These are phyloP conservation scores for Zaprionus taronus DNA, from an alignment of 1,140 invertebrate species.

Conservation along the genomic window DNA sequence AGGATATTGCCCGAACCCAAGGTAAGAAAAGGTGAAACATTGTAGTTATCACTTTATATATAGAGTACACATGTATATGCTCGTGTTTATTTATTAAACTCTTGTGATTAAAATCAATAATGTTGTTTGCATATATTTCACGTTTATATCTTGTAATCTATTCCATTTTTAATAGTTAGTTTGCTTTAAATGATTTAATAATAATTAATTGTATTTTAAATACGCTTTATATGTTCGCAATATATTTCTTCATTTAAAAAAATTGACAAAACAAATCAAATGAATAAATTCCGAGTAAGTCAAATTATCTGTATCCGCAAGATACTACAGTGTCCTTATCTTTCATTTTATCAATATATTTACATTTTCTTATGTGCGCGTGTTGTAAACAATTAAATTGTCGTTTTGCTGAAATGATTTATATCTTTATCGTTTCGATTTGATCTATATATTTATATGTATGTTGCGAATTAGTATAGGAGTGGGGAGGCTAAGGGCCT, in stretches of 20 bases:
- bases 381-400: conserved; percentile 64
- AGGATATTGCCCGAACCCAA: background rate
- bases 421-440: conserved; percentile 39
- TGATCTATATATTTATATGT: conserved; percentile 40
- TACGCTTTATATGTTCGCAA: conserved; percentile 71
- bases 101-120: conserved; percentile 80
- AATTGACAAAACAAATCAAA: conserved; percentile 8
- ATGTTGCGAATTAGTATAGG: conserved; percentile 44
- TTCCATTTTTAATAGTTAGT: conserved; percentile 81
- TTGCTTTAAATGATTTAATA: conserved; percentile 74
- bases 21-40: background rate
- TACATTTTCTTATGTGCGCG: conserved; percentile 29
- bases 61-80: conserved; percentile 35
- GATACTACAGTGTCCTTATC: conserved; percentile 15
- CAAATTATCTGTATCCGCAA: conserved; percentile 20
- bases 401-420: conserved; percentile 40
- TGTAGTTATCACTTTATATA: background rate
- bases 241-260: conserved; percentile 20
- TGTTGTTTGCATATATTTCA: conserved; percentile 41
- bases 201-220: conserved; percentile 74
- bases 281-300: conserved; percentile 13
- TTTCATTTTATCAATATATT: conserved; percentile 9
- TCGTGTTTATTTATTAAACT: conserved; percentile 74
- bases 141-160: conserved; percentile 53
- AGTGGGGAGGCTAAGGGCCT: conserved; percentile 14